Evolutionary conservation across 2,797 vertebrate genomes (phyloP), one percentile per base, ranked within the genome.

Genomic region (Sebastes flavidus): DNA sequence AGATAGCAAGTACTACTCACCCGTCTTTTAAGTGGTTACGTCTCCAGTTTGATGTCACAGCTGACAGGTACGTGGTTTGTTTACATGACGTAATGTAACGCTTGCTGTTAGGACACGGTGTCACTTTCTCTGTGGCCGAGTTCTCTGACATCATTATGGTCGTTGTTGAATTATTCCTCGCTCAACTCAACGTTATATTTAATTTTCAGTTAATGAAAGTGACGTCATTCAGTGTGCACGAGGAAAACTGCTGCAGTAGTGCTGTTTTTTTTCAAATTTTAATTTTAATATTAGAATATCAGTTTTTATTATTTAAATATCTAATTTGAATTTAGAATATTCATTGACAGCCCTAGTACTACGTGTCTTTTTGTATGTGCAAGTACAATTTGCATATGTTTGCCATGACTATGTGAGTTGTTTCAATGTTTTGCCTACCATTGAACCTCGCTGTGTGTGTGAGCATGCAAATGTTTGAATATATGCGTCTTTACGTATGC

Each of bases 401-500:
- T 61, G 27, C 29, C 9, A 24, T 34, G 9, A 25, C 12, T 67
- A 12, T 79, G 60, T 32, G 34, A 62, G 62, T 67, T 72, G 24
- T 42, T 32, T 62, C 18, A 55, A 1, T 20, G 55, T 69, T 62
- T 58, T 8, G 1, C 32, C 42, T 38, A n/a, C 52, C n/a, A 34
- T 5, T 65, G 3, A 29, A 42, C 13, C 29, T 60, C 24, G 1
- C 22, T 46, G 36, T 76, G 14, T 32, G 42, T 46, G 16, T 24
- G n/a, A 68, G 30, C 13, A 8, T 42, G 54, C 65, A 62, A 72
- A 69, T 75, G 66, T 61, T 75, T 4, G 1, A 62, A 68, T 58
- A 24, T 66, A 46, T 69, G 22, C 78, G 52, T 84, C 73, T 82
- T 81, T 79, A 67, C 72, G 6, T 78, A 87, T 82, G 83, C 65